These are phyloP conservation scores for Ameiurus melas DNA, from an alignment of 2,113 vertebrate genomes.

Conservation along the genomic window DNA sequence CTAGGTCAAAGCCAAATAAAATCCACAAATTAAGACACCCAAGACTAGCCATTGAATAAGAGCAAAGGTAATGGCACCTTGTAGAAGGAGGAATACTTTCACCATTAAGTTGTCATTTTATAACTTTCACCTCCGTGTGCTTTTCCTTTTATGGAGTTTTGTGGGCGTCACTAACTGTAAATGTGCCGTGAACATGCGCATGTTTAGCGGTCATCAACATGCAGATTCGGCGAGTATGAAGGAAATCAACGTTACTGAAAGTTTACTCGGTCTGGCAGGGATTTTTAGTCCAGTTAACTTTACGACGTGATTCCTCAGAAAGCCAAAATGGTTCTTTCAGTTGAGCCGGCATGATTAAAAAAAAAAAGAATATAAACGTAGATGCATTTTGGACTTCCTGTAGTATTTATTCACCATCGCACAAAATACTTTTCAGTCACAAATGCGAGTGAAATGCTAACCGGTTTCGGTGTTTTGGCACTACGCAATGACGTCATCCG, in stretches of 20 bases:
- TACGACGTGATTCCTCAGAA: neutral
- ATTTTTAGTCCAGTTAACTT: neutral
- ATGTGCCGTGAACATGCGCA: neutral
- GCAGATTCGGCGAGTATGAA: too few species aligned
- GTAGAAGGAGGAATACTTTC: neutral
- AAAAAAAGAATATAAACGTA: too few species aligned
- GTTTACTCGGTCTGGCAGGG: neutral
- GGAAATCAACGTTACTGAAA: neutral
- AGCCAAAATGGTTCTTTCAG: too few species aligned
- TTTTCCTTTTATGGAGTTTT: constrained; percentile 1
- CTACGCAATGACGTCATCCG: too few species aligned
- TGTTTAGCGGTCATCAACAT: neutral
- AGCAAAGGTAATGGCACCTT: too few species aligned
- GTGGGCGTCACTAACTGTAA: neutral
- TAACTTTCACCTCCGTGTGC: neutral
- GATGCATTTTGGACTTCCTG: too few species aligned
- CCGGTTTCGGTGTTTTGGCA: too few species aligned
- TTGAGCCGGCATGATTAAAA: neutral
- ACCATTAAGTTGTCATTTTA: neutral
- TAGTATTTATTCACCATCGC: too few species aligned
- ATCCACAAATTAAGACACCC: neutral
- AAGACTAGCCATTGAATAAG: too few species aligned
- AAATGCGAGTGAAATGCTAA: too few species aligned
- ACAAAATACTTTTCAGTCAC: too few species aligned
- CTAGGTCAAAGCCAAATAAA: neutral